These are phyloP conservation scores for Catonia carolina DNA, from an alignment of 2,888 invertebrate genomes.

Conservation along the genomic window DNA sequence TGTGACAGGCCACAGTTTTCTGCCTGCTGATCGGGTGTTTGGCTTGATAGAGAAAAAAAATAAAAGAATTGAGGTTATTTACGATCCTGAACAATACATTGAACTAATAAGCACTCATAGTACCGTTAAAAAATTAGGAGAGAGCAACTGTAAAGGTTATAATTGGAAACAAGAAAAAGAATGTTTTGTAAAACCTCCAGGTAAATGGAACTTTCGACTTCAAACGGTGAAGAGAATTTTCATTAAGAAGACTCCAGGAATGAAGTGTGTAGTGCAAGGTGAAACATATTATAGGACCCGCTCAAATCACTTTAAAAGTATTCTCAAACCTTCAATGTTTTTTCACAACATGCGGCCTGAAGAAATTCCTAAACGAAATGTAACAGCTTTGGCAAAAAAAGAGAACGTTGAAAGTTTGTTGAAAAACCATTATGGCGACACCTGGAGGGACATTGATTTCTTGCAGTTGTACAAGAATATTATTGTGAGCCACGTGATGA, in stretches of 20 bases:
- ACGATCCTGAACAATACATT: constrained; percentile 29
- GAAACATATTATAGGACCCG: background rate
- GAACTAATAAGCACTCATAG: constrained; percentile 26
- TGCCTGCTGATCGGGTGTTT: constrained; percentile 36
- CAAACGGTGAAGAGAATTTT: background rate
- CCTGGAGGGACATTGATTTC: too few species aligned
- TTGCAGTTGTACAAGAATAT: too few species aligned
- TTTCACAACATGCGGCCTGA: too few species aligned
- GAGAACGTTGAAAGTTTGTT: too few species aligned
- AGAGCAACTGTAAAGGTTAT: background rate
- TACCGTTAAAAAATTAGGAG: constrained; percentile 26
- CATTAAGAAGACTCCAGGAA: background rate
- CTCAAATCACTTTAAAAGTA: too few species aligned
- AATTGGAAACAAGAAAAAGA: background rate
- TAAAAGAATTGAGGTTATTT: constrained; percentile 28
- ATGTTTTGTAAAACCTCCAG: background rate
- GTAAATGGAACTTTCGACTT: background rate
- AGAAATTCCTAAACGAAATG: too few species aligned
- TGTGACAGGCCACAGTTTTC: constrained; percentile 36
- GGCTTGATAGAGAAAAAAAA: constrained; percentile 34
- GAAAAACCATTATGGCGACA: too few species aligned
- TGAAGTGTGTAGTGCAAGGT: background rate
- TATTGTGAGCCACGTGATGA: too few species aligned
- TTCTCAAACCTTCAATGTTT: too few species aligned
- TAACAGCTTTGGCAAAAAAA: too few species aligned